These are phyloP conservation scores for Mesochorus sp. DNA, from an alignment of 2,888 invertebrate genomes.

Conservation along the genomic window DNA sequence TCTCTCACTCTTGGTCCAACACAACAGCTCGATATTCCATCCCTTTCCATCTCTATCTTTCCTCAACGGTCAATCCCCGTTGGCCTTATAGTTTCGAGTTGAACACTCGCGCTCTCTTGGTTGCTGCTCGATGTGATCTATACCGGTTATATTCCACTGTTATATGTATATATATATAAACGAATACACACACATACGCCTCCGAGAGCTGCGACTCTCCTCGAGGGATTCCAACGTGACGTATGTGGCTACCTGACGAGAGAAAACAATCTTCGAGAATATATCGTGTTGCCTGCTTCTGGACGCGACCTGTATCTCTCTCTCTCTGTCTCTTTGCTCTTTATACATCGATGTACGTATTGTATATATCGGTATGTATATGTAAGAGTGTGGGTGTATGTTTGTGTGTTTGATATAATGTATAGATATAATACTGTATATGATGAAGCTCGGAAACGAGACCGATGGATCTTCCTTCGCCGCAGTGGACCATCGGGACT, in stretches of 20 bases:
- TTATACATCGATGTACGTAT: background rate
- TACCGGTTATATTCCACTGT: slow-evolving; percentile 77
- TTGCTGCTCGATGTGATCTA: slow-evolving; percentile 78
- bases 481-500: slow-evolving; percentile 47
- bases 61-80: slow-evolving; percentile 50
- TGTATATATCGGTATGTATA: slow-evolving; percentile 45
- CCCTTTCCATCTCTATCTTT: slow-evolving; percentile 13
- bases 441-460: slow-evolving; percentile 47
- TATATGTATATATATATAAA: no score
- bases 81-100: slow-evolving; percentile 62
- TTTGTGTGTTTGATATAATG: slow-evolving; percentile 50
- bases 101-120: slow-evolving; percentile 72
- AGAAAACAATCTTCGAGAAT: slow-evolving; percentile 82
- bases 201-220: slow-evolving; percentile 64
- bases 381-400: slow-evolving; percentile 1
- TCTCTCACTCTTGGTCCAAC: slow-evolving; percentile 28
- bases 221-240: slow-evolving; percentile 79
- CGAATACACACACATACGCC: no score
- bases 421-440: slow-evolving; percentile 36
- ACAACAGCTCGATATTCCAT: slow-evolving; percentile 38
- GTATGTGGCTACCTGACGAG: slow-evolving; percentile 82
- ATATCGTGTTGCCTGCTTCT: slow-evolving; percentile 80
- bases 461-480: slow-evolving; percentile 57
- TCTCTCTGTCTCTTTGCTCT: slow-evolving; percentile 35
- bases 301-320: slow-evolving; percentile 23